These are phyloP conservation scores for Enteromius anoplus DNA, from an alignment of 2,797 vertebrate genomes.

Conservation along the genomic window DNA sequence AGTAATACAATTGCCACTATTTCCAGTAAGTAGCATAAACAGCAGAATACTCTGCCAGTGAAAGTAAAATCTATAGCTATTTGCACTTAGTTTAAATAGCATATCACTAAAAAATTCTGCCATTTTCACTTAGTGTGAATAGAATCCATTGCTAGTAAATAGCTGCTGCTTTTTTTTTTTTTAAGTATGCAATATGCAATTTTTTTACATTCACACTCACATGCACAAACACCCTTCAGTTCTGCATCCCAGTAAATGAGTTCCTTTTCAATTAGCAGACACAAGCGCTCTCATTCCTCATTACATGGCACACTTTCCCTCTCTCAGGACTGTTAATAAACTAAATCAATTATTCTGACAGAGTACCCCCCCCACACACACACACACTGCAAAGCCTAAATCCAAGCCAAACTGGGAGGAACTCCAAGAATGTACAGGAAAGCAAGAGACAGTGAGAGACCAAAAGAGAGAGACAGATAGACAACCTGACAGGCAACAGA, in stretches of 20 bases:
- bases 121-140: too few species aligned
- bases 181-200: too few species aligned
- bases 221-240: slow-evolving; percentile 42
- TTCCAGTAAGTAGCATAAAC: too few species aligned
- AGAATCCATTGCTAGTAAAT: too few species aligned
- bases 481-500: slow-evolving; percentile 1
- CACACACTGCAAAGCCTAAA: slow-evolving; percentile 35
- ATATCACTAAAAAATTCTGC: too few species aligned
- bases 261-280: slow-evolving; percentile 65
- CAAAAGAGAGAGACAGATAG: not conserved
- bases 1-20: too few species aligned
- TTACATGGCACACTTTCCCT: slow-evolving; percentile 53
- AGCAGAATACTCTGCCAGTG: too few species aligned
- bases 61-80: too few species aligned
- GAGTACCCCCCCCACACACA: slow-evolving; percentile 48
- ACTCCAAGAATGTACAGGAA: slow-evolving; percentile 32
- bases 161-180: too few species aligned
- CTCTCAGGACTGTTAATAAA: slow-evolving; percentile 62
- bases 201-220: not conserved
- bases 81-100: too few species aligned
- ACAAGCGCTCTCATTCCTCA: slow-evolving; percentile 56
- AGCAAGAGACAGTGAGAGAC: not conserved
- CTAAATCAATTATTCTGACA: slow-evolving; percentile 68
- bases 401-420: slow-evolving; percentile 45
- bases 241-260: slow-evolving; percentile 46